These are phyloP conservation scores for Calyptomena viridis DNA, from an alignment of 2,113 vertebrate species.

Conservation along the genomic window DNA sequence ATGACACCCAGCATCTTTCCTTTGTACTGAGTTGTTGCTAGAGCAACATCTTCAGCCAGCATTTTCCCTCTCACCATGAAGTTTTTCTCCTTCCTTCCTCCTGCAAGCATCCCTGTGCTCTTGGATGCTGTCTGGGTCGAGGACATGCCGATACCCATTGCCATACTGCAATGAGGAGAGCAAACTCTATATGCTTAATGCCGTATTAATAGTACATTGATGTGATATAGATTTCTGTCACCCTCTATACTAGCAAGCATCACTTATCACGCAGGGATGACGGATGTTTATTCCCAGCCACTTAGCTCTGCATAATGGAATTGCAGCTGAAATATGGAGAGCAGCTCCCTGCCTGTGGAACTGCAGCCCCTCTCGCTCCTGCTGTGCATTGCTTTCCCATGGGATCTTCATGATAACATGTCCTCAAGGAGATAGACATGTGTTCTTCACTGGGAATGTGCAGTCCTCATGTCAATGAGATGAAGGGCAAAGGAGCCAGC, in stretches of 20 bases:
- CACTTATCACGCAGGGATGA: slow-evolving; percentile 67
- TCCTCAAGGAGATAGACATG: background rate
- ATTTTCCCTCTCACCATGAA: background rate
- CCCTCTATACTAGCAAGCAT: slow-evolving; percentile 70
- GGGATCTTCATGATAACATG: background rate
- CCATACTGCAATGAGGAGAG: slow-evolving; percentile 4
- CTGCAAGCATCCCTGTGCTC: background rate
- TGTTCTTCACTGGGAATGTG: background rate
- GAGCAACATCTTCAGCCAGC: background rate
- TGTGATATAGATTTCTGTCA: slow-evolving; percentile 76
- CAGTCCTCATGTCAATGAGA: accelerated
- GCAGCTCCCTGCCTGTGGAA: slow-evolving; percentile 11
- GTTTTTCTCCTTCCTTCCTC: background rate
- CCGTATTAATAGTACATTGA: slow-evolving; percentile 72
- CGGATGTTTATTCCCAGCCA: slow-evolving; percentile 69
- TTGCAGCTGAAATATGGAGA: slow-evolving; percentile 70
- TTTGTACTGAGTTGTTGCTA: background rate
- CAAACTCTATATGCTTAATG: slow-evolving; percentile 53
- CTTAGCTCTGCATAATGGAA: slow-evolving; percentile 70
- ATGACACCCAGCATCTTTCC: background rate
- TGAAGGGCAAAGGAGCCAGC: background rate
- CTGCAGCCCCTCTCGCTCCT: background rate
- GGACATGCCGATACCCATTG: slow-evolving; percentile 1
- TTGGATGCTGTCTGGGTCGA: background rate
- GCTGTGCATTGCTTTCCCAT: background rate